These are phyloP conservation scores for Ramazzottius varieornatus DNA, from an alignment of 2,888 invertebrate species.

Conservation along the genomic window DNA sequence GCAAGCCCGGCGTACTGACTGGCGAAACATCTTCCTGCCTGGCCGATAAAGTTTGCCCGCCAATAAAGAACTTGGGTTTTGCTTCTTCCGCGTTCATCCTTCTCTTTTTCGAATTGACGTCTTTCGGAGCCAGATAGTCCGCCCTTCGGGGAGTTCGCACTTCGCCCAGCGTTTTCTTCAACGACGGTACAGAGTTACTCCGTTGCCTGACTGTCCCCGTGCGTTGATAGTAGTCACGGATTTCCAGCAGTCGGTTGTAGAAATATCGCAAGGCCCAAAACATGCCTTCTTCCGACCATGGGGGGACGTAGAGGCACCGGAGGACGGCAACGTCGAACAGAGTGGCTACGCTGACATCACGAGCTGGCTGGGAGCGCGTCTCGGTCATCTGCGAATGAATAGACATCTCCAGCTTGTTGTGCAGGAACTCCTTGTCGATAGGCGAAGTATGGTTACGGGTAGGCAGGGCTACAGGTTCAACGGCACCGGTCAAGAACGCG, in stretches of 20 bases:
- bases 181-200: slow-evolving; percentile 59
- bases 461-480: slow-evolving; percentile 10
- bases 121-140: neutral
- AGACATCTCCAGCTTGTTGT: slow-evolving; percentile 28
- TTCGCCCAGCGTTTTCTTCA: no score
- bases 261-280: slow-evolving; percentile 75
- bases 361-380: neutral
- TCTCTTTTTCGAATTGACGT: neutral
- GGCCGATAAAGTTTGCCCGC: neutral
- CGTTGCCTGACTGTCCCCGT: slow-evolving; percentile 51
- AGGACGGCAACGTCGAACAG: slow-evolving; percentile 87
- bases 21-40: neutral
- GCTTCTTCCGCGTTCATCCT: neutral
- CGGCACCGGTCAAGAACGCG: neutral
- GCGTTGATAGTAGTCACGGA: slow-evolving; percentile 53
- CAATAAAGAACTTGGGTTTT: neutral
- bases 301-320: slow-evolving; percentile 72
- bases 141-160: neutral
- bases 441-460: slow-evolving; percentile 24
- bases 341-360: slow-evolving; percentile 41
- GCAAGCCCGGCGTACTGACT: neutral
- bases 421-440: slow-evolving; percentile 48
- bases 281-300: slow-evolving; percentile 94
- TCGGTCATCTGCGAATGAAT: slow-evolving; percentile 11
- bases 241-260: slow-evolving; percentile 44